Evolutionary conservation across 2,888 invertebrate genomes (phyloP).

Genomic region (Acanthosepion esculentum): DNA sequence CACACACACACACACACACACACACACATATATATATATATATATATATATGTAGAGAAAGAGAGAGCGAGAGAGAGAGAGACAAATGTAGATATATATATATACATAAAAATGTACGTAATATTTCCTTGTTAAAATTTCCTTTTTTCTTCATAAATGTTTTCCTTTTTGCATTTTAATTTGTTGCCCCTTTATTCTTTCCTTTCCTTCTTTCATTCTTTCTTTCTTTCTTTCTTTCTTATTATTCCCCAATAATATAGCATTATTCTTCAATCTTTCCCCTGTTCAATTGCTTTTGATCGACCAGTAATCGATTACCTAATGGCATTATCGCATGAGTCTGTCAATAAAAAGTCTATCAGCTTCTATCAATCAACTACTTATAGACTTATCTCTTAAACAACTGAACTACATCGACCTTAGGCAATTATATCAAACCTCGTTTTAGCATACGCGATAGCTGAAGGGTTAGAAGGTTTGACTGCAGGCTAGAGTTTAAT

Average conservation of each 20-base stretch:
- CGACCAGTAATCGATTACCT: not conserved
- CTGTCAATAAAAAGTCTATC: not conserved
- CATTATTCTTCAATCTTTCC: not conserved
- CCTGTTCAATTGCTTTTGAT: not conserved
- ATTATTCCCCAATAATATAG: not conserved
- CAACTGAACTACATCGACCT: not conserved
- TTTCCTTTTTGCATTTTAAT: not conserved
- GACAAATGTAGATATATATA: not conserved
- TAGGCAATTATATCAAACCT: conserved; percentile 33
- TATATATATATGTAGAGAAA: no score
- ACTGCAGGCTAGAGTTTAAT: not conserved
- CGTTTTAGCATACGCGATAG: not conserved
- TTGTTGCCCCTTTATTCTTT: not conserved
- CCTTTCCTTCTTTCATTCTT: not conserved
- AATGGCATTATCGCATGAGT: not conserved
- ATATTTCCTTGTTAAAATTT: not conserved
- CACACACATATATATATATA: not conserved
- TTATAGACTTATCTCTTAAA: not conserved
- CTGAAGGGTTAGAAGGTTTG: not conserved
- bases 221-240: not conserved
- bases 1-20: not conserved
- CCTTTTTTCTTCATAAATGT: not conserved
- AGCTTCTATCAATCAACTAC: not conserved
- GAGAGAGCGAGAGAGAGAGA: no score
- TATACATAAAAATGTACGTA: not conserved